Percentiles rank a stretch among this genome's conserved stretches.
Conservation (phyloP, 2,797 vertebrate species). For the Petrocephalus schoutedeni region DNA sequence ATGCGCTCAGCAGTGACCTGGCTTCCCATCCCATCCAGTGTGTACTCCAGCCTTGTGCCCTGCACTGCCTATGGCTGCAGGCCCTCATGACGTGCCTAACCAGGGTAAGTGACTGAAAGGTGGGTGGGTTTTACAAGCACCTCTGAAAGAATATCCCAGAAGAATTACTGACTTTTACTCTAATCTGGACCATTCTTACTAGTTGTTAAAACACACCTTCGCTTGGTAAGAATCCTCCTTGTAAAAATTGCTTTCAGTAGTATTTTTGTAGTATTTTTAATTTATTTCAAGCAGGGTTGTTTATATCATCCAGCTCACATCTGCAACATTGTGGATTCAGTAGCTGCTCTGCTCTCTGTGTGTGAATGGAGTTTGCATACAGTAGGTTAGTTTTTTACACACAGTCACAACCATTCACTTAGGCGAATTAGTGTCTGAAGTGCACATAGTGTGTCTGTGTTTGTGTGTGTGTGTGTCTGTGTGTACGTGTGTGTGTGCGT, state of each 20-base stretch:
- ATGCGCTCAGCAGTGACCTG: neutral
- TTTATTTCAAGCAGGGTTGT: neutral
- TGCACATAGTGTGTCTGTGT: neutral
- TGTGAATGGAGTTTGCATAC: neutral
- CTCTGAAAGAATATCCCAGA: neutral
- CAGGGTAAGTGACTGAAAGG: neutral
- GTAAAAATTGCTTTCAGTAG: neutral
- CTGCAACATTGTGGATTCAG: neutral
- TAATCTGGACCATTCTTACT: neutral
- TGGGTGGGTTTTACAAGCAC: neutral
- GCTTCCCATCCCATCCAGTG: neutral
- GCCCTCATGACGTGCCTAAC: neutral
- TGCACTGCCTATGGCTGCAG: neutral
- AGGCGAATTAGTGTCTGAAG: neutral
- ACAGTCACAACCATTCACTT: too few relatives aligned
- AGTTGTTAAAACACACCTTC: neutral
- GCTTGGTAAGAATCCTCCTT: neutral
- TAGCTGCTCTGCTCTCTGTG: neutral
- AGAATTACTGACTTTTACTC: neutral
- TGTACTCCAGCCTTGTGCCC: neutral
- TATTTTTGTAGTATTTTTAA: neutral
- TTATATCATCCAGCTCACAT: neutral
- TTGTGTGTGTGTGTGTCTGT: too few relatives aligned
- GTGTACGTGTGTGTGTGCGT: neutral
- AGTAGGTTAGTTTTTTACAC: too few relatives aligned